Base-by-base conservation (phyloP, 2,797 vertebrate genomes). In the Gymnocypris eckloni region DNA sequence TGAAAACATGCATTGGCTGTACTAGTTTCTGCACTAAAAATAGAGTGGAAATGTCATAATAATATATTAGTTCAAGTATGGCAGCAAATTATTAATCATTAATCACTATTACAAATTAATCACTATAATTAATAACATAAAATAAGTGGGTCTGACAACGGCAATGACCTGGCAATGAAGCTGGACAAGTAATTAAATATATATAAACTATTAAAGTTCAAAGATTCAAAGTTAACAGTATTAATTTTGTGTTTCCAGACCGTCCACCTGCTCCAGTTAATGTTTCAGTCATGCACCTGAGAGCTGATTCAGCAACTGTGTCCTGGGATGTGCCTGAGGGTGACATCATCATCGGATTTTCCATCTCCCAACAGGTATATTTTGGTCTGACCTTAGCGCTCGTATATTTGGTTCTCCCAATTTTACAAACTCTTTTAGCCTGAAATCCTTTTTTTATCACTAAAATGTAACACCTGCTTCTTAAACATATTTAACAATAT, bases 321-420 rank as follows among this genome's bases (percentile, higher is more conserved):
- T 98, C 97, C 86, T 99, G 98, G 98, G 98, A 99, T 37, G 96
- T 99, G 87, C 98, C 98, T 22, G 98, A 99, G 87, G 98, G 98
- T 89, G 98, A 99, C 0, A 92, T 98, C 88, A 96, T 99, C 93
- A 99, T 99, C 81, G 98, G 98, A 92, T 99, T 99, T 90, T 98
- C 98, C 71, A 97, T 99, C 91, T 96, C 96, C 18, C 98, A 99
- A 93, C 97, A 99, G 95, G 98, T 59, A 43, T 25, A 25, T 59
- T 39, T 61, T 41, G 52, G 22, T 43, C 76, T 15, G 39, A 61
- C 76, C 37, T 25, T 25, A 13, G 54, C 54, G 61, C 37, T 33
- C 33, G 33, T 33, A 33, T 33, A 59, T 59, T 59, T 54, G 9
- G 20, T 50, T 73, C 12, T 33, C 8, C 48, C 72, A 20, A 5